A percentile compares a stretch with the other conserved stretches of the same genome.
These are phyloP conservation scores for Campoplex capitator DNA, from an alignment of 2,888 invertebrate species.

Conservation along the genomic window DNA sequence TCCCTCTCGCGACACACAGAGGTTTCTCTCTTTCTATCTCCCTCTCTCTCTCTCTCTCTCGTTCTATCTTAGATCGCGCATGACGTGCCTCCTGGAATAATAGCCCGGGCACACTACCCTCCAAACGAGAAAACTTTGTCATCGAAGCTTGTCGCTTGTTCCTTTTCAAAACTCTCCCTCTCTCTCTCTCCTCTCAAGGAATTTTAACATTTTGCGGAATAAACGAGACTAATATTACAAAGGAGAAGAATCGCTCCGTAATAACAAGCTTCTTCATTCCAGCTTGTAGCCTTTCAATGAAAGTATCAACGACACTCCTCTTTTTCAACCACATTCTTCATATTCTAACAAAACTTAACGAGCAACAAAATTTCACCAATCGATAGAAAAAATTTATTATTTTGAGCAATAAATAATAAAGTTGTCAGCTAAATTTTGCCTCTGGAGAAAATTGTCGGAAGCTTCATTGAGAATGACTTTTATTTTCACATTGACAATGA, in stretches of 20 bases:
- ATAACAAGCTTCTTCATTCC: slow-evolving; percentile 6
- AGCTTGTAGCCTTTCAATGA: neutral
- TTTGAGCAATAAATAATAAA: neutral
- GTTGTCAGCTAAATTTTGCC: neutral
- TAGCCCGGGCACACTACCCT: slow-evolving; percentile 35
- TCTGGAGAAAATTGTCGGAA: neutral
- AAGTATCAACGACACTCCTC: neutral
- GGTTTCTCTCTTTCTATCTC: slow-evolving; percentile 4
- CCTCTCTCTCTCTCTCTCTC: neutral
- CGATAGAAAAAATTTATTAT: neutral
- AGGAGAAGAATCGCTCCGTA: slow-evolving; percentile 1
- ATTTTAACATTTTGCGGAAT: slow-evolving; percentile 33
- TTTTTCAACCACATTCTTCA: neutral
- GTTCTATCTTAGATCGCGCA: slow-evolving; percentile 66
- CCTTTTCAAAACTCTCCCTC: slow-evolving; percentile 19
- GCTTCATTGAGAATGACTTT: neutral
- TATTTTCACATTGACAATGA: neutral
- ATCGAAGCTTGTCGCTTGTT: slow-evolving; percentile 45
- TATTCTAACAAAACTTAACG: neutral
- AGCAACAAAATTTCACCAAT: neutral
- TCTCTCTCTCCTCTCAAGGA: slow-evolving; percentile 18
- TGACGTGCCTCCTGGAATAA: slow-evolving; percentile 63
- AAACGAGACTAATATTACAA: slow-evolving; percentile 21
- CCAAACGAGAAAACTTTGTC: slow-evolving; percentile 58
- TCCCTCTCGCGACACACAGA: slow-evolving; percentile 29